Conservation (phyloP, 2,888 invertebrate genomes). For the Drosophila formosana region DNA sequence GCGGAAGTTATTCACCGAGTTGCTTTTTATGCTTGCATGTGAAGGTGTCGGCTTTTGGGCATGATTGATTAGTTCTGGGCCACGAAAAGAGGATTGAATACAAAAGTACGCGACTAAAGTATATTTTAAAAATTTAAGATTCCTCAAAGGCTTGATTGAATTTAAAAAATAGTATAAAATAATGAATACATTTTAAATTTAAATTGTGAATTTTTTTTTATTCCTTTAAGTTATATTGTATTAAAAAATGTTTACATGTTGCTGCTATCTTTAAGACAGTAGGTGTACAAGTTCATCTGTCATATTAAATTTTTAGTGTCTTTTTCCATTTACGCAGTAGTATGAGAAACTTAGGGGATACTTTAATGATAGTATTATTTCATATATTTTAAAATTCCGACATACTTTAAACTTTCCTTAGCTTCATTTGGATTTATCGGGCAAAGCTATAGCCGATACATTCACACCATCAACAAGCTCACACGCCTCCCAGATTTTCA, state of each 20-base stretch:
- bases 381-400: background rate
- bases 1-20: slow-evolving; percentile 63
- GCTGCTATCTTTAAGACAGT: no score
- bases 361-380: background rate
- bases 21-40: slow-evolving; percentile 25
- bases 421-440: slow-evolving; percentile 45
- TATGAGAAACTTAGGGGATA: background rate
- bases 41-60: slow-evolving; percentile 60
- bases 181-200: no score
- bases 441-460: slow-evolving; percentile 15
- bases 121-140: no score
- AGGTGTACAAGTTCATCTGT: no score
- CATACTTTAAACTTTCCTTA: slow-evolving; percentile 16
- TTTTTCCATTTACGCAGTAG: no score
- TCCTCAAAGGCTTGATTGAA: no score
- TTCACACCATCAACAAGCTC: slow-evolving; percentile 28
- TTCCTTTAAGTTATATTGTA: no score
- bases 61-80: slow-evolving; percentile 60
- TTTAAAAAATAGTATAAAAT: no score
- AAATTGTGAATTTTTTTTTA: no score
- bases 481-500: slow-evolving; percentile 48
- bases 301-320: no score
- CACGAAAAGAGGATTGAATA: background rate
- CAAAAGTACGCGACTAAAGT: no score
- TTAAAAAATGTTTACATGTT: no score